Evolutionary conservation across 1,140 invertebrate genomes (phyloP).

Genomic region (Euglossa dilemma): DNA sequence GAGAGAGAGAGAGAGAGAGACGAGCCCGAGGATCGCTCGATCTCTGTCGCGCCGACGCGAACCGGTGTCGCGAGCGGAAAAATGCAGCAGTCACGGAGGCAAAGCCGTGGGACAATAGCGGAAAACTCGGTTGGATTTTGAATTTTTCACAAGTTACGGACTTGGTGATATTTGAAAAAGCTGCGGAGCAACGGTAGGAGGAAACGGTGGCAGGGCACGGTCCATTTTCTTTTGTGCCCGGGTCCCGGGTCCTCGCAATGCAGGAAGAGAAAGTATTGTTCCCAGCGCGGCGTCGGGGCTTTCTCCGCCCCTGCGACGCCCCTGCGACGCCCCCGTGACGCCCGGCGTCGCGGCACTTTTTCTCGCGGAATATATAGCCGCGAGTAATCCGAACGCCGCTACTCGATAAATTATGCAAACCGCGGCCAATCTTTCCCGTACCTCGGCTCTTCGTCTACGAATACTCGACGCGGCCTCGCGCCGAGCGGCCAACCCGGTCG

Average conservation of each 20-base stretch:
- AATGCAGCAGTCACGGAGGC: not conserved
- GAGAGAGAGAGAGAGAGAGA: too few relatives aligned
- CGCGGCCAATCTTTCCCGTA: conserved; percentile 40
- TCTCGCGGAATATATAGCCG: conserved; percentile 36
- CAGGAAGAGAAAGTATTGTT: conserved; percentile 41
- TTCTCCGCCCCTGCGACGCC: not conserved
- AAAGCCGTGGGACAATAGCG: not conserved
- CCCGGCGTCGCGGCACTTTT: conserved; percentile 26
- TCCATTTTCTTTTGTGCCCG: conserved; percentile 23
- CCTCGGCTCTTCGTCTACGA: not conserved
- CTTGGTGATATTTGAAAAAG: conserved; percentile 44
- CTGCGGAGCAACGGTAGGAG: not conserved
- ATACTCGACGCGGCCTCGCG: not conserved
- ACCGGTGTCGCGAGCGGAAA: too few relatives aligned
- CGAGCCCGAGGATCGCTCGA: too few relatives aligned
- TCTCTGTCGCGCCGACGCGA: too few relatives aligned
- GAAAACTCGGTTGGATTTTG: conserved; percentile 37
- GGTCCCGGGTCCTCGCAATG: not conserved
- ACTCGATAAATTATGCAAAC: conserved; percentile 65
- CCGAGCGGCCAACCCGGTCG: not conserved
- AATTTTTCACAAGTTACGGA: conserved; percentile 38
- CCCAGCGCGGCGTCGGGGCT: not conserved
- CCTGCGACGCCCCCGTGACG: too few relatives aligned
- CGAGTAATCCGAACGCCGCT: conserved; percentile 43
- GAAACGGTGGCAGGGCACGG: not conserved